These are phyloP conservation scores for Saturnia japonica DNA, from an alignment of 2,888 invertebrate species.

Conservation along the genomic window DNA sequence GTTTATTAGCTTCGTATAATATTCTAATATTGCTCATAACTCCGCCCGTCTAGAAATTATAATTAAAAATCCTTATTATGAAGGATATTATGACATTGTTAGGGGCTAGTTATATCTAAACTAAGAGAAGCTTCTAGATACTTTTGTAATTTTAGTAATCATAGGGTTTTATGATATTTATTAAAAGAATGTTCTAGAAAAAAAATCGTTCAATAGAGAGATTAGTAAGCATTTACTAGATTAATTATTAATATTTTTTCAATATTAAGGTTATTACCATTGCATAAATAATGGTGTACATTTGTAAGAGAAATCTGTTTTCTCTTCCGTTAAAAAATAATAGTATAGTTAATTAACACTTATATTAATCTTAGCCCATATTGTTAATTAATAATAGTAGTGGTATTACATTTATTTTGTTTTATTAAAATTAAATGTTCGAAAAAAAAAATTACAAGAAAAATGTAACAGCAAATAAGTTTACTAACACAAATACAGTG, in stretches of 20 bases:
- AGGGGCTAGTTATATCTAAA: not conserved
- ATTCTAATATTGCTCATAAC: constrained; percentile 3
- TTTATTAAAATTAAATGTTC: not conserved
- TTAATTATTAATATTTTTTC: too few species aligned
- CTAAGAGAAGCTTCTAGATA: not conserved
- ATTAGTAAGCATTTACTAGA: not conserved
- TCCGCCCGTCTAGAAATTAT: constrained; percentile 4
- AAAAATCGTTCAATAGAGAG: not conserved
- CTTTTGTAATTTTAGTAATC: not conserved
- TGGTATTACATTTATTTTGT: too few species aligned
- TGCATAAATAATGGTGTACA: not conserved
- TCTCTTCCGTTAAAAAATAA: not conserved
- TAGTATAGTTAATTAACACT: not conserved
- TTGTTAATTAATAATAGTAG: too few species aligned
- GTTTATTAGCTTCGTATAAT: too few species aligned
- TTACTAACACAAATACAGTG: not conserved
- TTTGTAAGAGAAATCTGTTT: not conserved
- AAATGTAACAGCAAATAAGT: not conserved
- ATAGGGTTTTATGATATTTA: not conserved
- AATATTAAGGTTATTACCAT: not conserved
- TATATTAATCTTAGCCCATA: not conserved
- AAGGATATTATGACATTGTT: not conserved
- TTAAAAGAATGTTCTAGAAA: not conserved
- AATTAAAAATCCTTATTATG: not conserved
- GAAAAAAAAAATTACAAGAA: not conserved